Conservation (phyloP, 2,113 vertebrate species). For the Azemiops feae region DNA sequence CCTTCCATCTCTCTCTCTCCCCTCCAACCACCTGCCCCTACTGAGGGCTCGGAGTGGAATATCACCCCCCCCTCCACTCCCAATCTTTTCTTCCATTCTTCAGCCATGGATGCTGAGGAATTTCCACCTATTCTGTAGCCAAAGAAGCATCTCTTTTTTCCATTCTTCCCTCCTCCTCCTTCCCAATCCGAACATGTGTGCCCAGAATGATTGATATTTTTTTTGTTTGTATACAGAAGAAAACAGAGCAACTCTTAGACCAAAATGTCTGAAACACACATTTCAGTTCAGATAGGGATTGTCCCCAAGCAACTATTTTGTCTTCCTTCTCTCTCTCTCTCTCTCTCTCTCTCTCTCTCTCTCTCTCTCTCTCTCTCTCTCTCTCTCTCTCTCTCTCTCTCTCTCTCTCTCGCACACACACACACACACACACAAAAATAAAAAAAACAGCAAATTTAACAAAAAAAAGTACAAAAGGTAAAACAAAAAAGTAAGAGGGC, state of each 20-base stretch:
- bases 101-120: neutral
- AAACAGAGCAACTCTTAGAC: neutral
- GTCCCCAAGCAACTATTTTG: neutral
- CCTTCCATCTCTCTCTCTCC: neutral
- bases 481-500: neutral
- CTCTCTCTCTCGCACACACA: too few species aligned
- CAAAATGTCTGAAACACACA: neutral
- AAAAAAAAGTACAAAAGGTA: neutral
- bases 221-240: neutral
- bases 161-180: neutral
- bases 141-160: neutral
- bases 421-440: neutral
- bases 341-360: too few species aligned
- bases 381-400: too few species aligned
- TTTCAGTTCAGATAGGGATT: neutral
- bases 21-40: neutral
- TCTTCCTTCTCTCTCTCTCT: neutral
- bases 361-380: too few species aligned
- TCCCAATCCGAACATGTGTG: neutral
- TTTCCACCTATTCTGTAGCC: neutral
- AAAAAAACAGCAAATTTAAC: neutral
- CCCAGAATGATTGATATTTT: neutral
- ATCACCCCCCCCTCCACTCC: neutral
- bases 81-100: neutral
- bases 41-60: neutral